These are phyloP conservation scores for Hiodon tergisus DNA, from an alignment of 2,113 vertebrate genomes.

Conservation along the genomic window DNA sequence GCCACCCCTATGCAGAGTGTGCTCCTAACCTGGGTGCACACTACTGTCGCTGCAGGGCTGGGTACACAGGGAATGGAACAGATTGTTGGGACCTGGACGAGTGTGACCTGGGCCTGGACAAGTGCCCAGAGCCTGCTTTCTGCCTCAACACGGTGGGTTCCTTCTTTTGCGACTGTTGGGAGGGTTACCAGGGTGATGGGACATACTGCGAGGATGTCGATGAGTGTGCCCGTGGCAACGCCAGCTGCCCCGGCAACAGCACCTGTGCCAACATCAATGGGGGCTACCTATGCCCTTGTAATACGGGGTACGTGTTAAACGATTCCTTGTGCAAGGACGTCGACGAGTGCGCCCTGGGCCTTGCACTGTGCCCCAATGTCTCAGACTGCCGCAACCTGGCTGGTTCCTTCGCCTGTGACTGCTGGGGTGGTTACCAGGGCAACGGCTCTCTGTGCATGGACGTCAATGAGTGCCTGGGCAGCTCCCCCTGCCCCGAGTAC, in stretches of 20 bases:
- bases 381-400: conserved; percentile 59
- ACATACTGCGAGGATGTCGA: conserved; percentile 60
- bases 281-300: conserved; percentile 59
- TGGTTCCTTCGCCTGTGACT: conserved; percentile 60
- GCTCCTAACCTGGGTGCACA: conserved; percentile 49
- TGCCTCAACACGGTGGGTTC: conserved; percentile 66
- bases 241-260: conserved; percentile 58
- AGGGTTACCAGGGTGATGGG: conserved; percentile 58
- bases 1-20: conserved; percentile 56
- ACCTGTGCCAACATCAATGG: conserved; percentile 58
- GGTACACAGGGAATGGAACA: conserved; percentile 61
- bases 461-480: conserved; percentile 58
- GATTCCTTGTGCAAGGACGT: conserved; percentile 59
- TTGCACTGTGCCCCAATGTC: conserved; percentile 48
- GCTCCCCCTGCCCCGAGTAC: conserved; percentile 52
- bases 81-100: conserved; percentile 65
- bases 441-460: conserved; percentile 58
- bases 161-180: conserved; percentile 61
- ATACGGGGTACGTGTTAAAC: conserved; percentile 55
- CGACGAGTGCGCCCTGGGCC: conserved; percentile 57
- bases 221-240: conserved; percentile 54
- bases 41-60: conserved; percentile 59
- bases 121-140: conserved; percentile 53
- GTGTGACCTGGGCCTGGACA: conserved; percentile 37
- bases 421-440: conserved; percentile 57